Evolutionary conservation across 2,797 vertebrate genomes (phyloP).

Genomic region (Sebastes iracundus): DNA sequence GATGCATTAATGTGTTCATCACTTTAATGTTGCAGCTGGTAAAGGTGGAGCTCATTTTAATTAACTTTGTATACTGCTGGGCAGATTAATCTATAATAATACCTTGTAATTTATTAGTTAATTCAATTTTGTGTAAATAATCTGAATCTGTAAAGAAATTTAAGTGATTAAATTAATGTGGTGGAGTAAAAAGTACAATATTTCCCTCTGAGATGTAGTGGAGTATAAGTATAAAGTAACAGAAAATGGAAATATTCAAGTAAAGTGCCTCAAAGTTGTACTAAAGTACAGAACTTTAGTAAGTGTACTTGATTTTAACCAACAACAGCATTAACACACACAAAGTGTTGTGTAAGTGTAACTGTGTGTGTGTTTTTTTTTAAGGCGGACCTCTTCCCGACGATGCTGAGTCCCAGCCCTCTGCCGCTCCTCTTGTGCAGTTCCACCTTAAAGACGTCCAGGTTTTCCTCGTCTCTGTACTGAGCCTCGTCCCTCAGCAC

Average conservation of each 20-base stretch:
- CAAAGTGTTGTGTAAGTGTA: neutral
- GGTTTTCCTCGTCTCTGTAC: slow-evolving; percentile 91
- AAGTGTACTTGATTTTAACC: neutral
- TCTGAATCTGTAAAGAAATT: neutral
- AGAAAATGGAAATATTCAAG: neutral
- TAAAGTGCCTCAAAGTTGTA: too few relatives aligned
- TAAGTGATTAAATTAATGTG: neutral
- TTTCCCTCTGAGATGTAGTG: neutral
- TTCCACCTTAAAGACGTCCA: slow-evolving; percentile 89
- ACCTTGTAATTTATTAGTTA: neutral
- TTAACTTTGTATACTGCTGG: neutral
- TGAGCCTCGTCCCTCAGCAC: slow-evolving; percentile 90
- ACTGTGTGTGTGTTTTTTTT: neutral
- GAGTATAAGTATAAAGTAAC: too few relatives aligned
- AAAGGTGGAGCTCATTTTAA: neutral
- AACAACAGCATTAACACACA: neutral
- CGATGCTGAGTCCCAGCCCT: slow-evolving; percentile 93
- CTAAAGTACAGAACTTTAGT: too few relatives aligned
- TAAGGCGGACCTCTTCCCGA: slow-evolving; percentile 62
- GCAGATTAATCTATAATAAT: too few relatives aligned
- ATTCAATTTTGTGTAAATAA: neutral
- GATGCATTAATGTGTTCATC: neutral
- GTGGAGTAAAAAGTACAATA: neutral
- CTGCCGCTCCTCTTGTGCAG: slow-evolving; percentile 92
- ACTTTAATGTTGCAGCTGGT: neutral